Evolutionary conservation across 2,888 invertebrate species (phyloP), one percentile per base, ranked within the genome.

Genomic region (Dryomyza anilis): DNA sequence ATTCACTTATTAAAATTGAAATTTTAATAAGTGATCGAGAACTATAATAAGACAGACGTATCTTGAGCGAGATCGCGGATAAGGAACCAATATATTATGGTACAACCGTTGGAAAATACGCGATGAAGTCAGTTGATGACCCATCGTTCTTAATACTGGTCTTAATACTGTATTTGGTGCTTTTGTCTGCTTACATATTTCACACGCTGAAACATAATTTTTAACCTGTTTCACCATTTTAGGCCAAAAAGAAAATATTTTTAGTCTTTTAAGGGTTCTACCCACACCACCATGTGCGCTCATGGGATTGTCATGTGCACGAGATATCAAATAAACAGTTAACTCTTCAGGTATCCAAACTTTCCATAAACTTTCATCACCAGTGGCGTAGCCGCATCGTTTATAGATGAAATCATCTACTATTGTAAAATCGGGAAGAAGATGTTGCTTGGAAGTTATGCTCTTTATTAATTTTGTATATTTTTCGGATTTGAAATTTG

Each of bases 21-120:
- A 64, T 58, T 64, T 64, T 8, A 52, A 58, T 8, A 58, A 14
- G 27, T 64, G 58, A 27, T 64, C 58, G 19, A 64, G 39, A 29
- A 52, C 64, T n/a, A 58, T 58, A 8, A 64, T 57, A 2, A 64
- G 50, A 2, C 58, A 50, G 14, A 52, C 21, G 39, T 57, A 4
- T 21, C 57, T 39, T 7, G 57, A 57, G 8, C 27, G 21, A 14
- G 57, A 39, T 57, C 57, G 36, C 7, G 36, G 57, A 16, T 57
- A 57, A 14, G 57, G 43, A 8, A 36, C 57, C 5, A 57, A 25
- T 43, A 57, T 39, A 21, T 57, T 39, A 3, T 39, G 6, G 39
- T 57, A 57, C 5, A 57, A 5, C 23, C 23, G 36, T 23, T 57
- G 57, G 19, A 57, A 57, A 4, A 43, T 23, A 23, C 57, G 6